Evolutionary conservation across 1,140 invertebrate species (phyloP).

Genomic region (Plodia interpunctella): DNA sequence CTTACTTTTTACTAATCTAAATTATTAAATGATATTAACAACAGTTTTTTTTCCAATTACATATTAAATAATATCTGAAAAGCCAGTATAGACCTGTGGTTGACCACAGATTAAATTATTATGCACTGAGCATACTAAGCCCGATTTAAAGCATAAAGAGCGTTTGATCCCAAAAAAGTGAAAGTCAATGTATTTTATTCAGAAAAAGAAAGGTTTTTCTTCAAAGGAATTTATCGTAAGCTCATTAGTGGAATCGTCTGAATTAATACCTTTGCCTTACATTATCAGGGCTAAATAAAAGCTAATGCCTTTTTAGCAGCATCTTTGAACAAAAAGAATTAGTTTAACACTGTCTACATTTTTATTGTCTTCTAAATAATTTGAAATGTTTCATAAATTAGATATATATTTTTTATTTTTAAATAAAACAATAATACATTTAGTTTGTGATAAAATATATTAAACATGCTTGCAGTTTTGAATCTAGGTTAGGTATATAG

Average conservation of each 20-base stretch:
- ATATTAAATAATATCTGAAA: too few relatives aligned
- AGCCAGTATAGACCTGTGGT: too few relatives aligned
- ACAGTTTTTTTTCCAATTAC: too few relatives aligned
- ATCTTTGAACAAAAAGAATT: neutral
- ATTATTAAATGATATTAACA: too few relatives aligned
- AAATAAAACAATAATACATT: too few relatives aligned
- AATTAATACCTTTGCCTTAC: constrained; percentile 5
- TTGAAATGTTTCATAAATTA: neutral
- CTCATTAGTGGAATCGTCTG: constrained; percentile 3
- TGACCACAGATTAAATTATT: too few relatives aligned
- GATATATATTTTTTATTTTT: too few relatives aligned
- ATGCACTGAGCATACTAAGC: neutral
- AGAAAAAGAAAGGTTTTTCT: constrained; percentile 1
- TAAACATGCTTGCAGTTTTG: too few relatives aligned
- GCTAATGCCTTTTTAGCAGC: neutral
- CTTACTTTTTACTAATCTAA: too few relatives aligned
- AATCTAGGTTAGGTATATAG: too few relatives aligned
- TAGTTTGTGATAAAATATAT: too few relatives aligned
- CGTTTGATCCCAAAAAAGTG: neutral
- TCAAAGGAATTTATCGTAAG: constrained; percentile 3
- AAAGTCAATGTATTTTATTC: neutral
- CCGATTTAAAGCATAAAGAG: neutral
- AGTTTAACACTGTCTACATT: neutral
- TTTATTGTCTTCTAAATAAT: neutral
- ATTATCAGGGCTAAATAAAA: neutral